Evolutionary conservation across 2,113 vertebrate genomes (phyloP).

Genomic region (Callithrix jacchus): DNA sequence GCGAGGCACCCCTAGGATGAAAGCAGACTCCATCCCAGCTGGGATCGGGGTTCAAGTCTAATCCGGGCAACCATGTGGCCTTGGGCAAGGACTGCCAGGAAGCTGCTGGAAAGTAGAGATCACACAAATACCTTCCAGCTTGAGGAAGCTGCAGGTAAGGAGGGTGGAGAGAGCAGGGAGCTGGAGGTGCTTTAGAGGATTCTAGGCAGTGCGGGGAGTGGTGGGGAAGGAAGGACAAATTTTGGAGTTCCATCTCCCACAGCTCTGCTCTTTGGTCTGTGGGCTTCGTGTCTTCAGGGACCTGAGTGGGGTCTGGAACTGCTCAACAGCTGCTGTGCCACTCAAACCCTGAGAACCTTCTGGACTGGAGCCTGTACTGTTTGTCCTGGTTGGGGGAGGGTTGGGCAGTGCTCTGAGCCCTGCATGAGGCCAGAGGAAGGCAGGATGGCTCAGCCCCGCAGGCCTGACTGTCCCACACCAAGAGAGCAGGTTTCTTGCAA

Average conservation of each 20-base stretch:
- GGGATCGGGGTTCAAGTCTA: background rate
- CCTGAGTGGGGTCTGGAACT: background rate
- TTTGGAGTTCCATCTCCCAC: background rate
- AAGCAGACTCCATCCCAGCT: background rate
- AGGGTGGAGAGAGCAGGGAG: background rate
- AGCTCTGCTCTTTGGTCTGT: background rate
- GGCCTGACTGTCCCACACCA: background rate
- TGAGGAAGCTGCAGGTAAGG: background rate
- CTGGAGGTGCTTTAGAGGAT: background rate
- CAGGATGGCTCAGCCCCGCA: background rate
- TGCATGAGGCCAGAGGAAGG: background rate
- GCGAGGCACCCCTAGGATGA: background rate
- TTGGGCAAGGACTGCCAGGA: background rate
- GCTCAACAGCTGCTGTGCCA: background rate
- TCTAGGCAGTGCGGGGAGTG: background rate
- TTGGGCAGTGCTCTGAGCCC: background rate
- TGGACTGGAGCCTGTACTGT: background rate
- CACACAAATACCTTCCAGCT: too few species aligned
- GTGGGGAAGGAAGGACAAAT: fast-evolving
- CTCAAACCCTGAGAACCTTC: background rate
- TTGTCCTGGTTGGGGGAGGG: background rate
- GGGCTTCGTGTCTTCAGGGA: background rate
- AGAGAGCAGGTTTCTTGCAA: background rate
- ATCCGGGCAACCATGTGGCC: background rate
- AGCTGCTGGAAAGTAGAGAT: background rate